Evolutionary conservation across 2,113 vertebrate species (phyloP), one percentile per base, ranked within the genome.

Genomic region (Anser brachyrhynchus): DNA sequence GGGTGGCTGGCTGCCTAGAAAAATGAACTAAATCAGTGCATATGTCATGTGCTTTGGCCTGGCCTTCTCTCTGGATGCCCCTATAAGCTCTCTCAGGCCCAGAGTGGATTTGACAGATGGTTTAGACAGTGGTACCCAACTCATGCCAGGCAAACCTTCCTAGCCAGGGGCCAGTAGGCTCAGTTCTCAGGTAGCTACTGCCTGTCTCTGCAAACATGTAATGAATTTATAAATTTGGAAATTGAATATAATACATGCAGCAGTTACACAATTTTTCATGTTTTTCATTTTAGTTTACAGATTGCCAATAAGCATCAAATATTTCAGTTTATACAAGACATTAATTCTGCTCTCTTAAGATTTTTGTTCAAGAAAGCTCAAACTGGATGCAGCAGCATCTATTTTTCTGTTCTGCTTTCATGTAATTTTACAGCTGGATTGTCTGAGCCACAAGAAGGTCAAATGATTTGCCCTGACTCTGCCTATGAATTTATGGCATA

Each of bases 351-450:
- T 85, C 65, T 54, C 59, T 92, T 95, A 93, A 88, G 93, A 84
- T 75, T 75, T 97, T 96, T 95, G 72, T 54, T 96, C 71, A 93
- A n/a, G 37, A 95, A 95, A 90, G 64, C 87, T 85, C 58, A 94
- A 85, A 92, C 31, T 95, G 71, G 84, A 86, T 85, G 79, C 89
- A 91, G 87, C 75, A 96, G 87, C 96, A 96, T 96, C 94, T 97
- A 94, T 72, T 97, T 89, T 92, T 86, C 91, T 65, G 92, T 91
- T 92, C 84, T 94, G 67, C 96, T 97, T 96, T 97, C 96, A 97
- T 96, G 95, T 96, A 96, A 96, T 97, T 97, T 96, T 96, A 96
- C 96, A 97, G 96, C 92, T 96, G 95, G 84, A 77, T 92, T 97
- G 75, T 64, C 88, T 96, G 95, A 96, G 72, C 91, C 88, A 95